These are phyloP conservation scores for Triplophysa dalaica DNA, from an alignment of 2,113 vertebrate species.

Conservation along the genomic window DNA sequence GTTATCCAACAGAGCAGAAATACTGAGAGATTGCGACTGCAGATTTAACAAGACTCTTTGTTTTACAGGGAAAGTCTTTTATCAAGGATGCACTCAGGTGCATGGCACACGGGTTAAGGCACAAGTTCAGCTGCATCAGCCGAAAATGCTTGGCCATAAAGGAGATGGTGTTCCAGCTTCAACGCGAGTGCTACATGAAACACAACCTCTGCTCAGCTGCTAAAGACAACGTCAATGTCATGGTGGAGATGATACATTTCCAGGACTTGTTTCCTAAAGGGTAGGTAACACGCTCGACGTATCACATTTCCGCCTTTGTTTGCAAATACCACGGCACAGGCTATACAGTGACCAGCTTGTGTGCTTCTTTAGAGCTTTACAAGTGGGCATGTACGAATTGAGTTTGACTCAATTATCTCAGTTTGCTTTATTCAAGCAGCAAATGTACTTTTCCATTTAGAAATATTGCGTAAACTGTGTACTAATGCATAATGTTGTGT, in stretches of 20 bases:
- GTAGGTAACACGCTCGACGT: slow-evolving; percentile 73
- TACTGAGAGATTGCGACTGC: background rate
- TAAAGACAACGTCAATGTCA: slow-evolving; percentile 91
- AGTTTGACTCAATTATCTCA: background rate
- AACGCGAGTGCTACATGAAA: slow-evolving; percentile 95
- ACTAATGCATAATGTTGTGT: background rate
- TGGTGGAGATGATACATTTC: slow-evolving; percentile 99
- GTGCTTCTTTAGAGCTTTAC: background rate
- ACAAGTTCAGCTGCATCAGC: slow-evolving; percentile 97
- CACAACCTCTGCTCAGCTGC: slow-evolving; percentile 94
- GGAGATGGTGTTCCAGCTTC: slow-evolving; percentile 97
- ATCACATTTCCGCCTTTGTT: background rate
- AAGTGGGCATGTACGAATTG: no score
- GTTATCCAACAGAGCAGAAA: slow-evolving; percentile 19
- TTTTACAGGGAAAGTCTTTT: slow-evolving; percentile 92
- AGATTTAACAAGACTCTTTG: slow-evolving; percentile 5
- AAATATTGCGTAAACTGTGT: slow-evolving; percentile 3
- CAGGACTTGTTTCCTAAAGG: slow-evolving; percentile 95
- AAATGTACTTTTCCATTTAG: slow-evolving; percentile 2
- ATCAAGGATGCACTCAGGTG: slow-evolving; percentile 98
- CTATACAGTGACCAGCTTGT: background rate
- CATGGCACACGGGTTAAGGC: slow-evolving; percentile 93
- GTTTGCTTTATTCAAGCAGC: background rate
- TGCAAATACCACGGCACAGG: background rate
- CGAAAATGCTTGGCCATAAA: slow-evolving; percentile 96